Evolutionary conservation across 2,113 vertebrate genomes (phyloP).

Genomic region (Sinocyclocheilus maitianheensis): DNA sequence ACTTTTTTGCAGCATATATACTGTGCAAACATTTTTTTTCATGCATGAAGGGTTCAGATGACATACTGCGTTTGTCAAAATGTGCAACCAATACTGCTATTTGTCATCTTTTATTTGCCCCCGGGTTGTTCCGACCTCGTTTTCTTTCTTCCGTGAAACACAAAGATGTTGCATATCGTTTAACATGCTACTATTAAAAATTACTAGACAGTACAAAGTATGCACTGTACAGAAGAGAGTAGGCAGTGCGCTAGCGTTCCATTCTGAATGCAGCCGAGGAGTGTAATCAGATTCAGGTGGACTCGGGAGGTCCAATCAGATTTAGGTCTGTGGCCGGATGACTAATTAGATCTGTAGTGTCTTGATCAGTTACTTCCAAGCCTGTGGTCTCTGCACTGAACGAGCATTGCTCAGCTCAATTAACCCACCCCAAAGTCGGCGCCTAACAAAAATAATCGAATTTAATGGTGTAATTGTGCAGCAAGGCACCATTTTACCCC

Average conservation of each 20-base stretch:
- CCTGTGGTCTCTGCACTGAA: slow-evolving; percentile 33
- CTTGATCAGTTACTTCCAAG: slow-evolving; percentile 35
- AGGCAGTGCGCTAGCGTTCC: background rate
- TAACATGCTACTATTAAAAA: background rate
- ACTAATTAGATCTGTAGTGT: slow-evolving; percentile 26
- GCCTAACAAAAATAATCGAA: slow-evolving; percentile 20
- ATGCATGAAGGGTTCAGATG: background rate
- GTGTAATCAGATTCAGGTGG: slow-evolving; percentile 21
- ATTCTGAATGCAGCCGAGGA: background rate
- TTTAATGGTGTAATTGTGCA: slow-evolving; percentile 38
- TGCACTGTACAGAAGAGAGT: background rate
- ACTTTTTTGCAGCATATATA: background rate
- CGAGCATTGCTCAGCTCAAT: slow-evolving; percentile 26
- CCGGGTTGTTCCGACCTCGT: slow-evolving; percentile 8
- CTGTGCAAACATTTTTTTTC: background rate
- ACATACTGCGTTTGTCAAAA: background rate
- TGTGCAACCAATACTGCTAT: background rate
- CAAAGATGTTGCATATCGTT: background rate
- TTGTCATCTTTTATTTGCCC: slow-evolving; percentile 10
- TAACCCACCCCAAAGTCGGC: slow-evolving; percentile 10
- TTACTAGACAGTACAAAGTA: background rate
- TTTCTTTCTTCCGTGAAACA: background rate
- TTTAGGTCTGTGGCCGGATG: slow-evolving; percentile 18
- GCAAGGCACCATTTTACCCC: background rate
- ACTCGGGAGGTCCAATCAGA: slow-evolving; percentile 28